Evolutionary conservation across 2,888 invertebrate species (phyloP), one percentile per base, ranked within the genome.

Genomic region (Acanthacorydalis orientalis): DNA sequence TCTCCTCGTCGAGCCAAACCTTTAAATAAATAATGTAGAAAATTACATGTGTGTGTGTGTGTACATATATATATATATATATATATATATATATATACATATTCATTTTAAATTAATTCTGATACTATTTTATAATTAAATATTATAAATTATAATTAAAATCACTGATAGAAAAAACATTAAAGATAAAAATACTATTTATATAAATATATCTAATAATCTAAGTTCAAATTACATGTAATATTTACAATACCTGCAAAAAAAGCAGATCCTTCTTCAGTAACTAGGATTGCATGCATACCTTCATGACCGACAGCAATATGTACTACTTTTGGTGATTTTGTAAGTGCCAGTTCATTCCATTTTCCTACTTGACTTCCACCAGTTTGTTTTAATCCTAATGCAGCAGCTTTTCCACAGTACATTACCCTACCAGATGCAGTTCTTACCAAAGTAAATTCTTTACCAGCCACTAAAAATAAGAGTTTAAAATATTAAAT

Each of bases 231-330:
- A 34, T 34, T 8, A 8, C 34, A 9, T 34, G 11, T 34, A 34
- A 34, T 35, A 35, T 37, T 37, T 37, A 9, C 47, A 31, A 50
- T 56, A 65, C 69, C 78, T 42, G 76, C 72, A 66, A 90, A 90
- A 61, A 87, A 80, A 0, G 90, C 90, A 1, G 84, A 79, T 1
- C 97, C 97, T 61, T 91, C 91, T 58, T 95, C 91, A 37, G 91
- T 78, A n/a, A 96, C 75, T 32, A 97, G 65, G 46, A 96, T 71
- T 0, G 88, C 90, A 63, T 97, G 92, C 44, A 87, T 77, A 1
- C 93, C 92, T 61, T 97, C 96, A 59, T 95, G 93, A 0, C 96
- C 95, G 2, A 91, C 78, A 0, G 91, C 83, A 51, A 91, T 77
- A 66, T 92, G 82, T 1, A 72, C 67, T 49, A 85, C 75, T 59